phyloP scores from a whole-genome alignment of 2,888 invertebrate species.

The Arge pagana region DNA sequence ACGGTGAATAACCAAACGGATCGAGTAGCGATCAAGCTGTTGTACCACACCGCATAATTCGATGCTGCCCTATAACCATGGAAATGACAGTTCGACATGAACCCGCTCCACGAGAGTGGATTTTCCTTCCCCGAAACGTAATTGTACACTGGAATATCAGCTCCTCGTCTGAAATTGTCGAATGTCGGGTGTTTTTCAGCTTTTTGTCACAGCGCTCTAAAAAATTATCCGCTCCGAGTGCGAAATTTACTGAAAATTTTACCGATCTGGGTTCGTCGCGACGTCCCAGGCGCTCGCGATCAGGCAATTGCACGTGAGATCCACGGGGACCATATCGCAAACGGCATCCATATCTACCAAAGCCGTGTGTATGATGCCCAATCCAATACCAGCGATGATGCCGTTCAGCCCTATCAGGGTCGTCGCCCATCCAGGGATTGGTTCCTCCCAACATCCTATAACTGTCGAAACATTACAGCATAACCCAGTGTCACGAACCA shows the following conservation, averaged over 20 bases:
- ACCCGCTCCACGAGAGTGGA: slow-evolving; percentile 1
- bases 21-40: background rate
- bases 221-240: no score
- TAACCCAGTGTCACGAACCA: no score
- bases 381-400: slow-evolving; percentile 72
- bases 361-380: slow-evolving; percentile 81
- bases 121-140: slow-evolving; percentile 9
- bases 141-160: slow-evolving; percentile 28
- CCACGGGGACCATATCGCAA: slow-evolving; percentile 76
- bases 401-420: slow-evolving; percentile 86
- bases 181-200: no score
- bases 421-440: slow-evolving; percentile 85
- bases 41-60: slow-evolving; percentile 60
- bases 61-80: background rate
- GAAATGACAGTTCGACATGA: slow-evolving; percentile 58
- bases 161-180: no score
- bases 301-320: slow-evolving; percentile 74
- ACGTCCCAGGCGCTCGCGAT: slow-evolving; percentile 72
- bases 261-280: no score
- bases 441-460: slow-evolving; percentile 58
- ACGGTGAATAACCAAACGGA: slow-evolving; percentile 62
- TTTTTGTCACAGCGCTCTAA: no score
- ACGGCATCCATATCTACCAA: slow-evolving; percentile 65
- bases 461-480: slow-evolving; percentile 45
- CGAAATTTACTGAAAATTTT: no score